These are phyloP conservation scores for Antechinus flavipes DNA, from an alignment of 2,113 vertebrate species.

Conservation along the genomic window DNA sequence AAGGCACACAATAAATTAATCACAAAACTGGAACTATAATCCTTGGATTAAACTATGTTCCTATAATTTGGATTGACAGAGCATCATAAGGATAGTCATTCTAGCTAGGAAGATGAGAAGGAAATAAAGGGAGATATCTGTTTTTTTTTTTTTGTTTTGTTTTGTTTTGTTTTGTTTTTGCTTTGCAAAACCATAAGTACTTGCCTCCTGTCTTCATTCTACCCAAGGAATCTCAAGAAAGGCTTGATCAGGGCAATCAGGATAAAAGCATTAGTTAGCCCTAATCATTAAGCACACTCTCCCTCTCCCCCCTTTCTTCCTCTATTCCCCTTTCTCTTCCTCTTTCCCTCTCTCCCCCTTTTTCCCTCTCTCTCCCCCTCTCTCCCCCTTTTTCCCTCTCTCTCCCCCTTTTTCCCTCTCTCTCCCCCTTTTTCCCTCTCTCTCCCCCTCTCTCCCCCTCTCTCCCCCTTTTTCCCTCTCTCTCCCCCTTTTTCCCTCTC, in stretches of 20 bases:
- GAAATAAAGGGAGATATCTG: not conserved
- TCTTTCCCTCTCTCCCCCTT: no score
- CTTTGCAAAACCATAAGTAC: not conserved
- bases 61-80: not conserved
- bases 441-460: no score
- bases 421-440: not conserved
- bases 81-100: not conserved
- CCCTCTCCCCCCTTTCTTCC: no score
- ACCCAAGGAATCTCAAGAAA: not conserved
- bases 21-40: not conserved
- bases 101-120: not conserved
- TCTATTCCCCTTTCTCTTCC: no score
- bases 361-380: no score
- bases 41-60: not conserved
- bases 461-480: no score
- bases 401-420: no score
- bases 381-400: no score
- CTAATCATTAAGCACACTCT: not conserved
- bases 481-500: no score
- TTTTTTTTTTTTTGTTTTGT: not conserved
- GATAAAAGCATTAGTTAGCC: not conserved
- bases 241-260: not conserved
- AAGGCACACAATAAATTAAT: not conserved
- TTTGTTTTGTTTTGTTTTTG: no score
- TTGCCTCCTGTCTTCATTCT: not conserved